phyloP scores from a whole-genome alignment of 2,797 vertebrate species.

The Prionace glauca region DNA sequence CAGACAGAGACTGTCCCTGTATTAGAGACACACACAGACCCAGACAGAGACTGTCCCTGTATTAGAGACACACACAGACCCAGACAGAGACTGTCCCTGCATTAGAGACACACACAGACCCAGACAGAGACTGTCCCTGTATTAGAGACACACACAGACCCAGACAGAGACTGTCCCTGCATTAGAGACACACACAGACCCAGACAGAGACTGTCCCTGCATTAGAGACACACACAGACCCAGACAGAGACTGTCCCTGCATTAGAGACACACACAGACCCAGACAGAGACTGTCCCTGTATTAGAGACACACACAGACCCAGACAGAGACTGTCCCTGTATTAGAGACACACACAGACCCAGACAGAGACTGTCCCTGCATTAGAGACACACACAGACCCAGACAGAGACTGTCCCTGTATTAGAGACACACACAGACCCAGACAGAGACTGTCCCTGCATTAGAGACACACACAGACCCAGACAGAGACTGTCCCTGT shows the following conservation, averaged over 20 bases:
- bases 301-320: neutral
- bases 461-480: neutral
- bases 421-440: neutral
- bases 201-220: no score
- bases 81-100: no score
- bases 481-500: no score
- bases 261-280: neutral
- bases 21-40: neutral
- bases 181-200: neutral
- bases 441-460: neutral
- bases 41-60: no score
- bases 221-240: no score
- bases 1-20: neutral
- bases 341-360: no score
- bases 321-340: no score
- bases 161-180: neutral
- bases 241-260: neutral
- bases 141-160: neutral
- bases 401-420: neutral
- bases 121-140: neutral
- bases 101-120: no score
- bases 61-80: no score
- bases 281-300: neutral
- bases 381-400: no score
- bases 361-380: no score